These are phyloP conservation scores for Volucella inanis DNA, from an alignment of 2,888 invertebrate genomes.

Conservation along the genomic window DNA sequence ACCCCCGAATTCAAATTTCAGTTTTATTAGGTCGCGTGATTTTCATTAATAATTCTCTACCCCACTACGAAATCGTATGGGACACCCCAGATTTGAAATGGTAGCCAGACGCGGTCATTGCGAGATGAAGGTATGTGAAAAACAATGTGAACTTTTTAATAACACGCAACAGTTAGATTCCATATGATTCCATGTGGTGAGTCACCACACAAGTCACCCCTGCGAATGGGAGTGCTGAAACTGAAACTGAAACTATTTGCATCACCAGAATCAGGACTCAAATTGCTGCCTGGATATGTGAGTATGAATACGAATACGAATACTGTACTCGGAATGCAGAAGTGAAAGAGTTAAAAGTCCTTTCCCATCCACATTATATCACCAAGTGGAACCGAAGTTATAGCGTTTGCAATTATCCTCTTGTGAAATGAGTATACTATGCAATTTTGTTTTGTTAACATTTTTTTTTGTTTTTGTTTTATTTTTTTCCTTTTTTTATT, in stretches of 20 bases:
- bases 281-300: no score
- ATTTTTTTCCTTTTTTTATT: neutral
- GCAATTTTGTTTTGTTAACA: constrained; percentile 36
- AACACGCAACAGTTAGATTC: constrained; percentile 67
- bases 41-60: constrained; percentile 61
- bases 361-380: constrained; percentile 21
- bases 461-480: no score
- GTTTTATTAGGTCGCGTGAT: constrained; percentile 68
- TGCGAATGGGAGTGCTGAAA: neutral
- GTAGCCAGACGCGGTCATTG: constrained; percentile 52
- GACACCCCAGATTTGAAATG: constrained; percentile 60
- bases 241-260: constrained; percentile 3
- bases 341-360: neutral
- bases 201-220: neutral
- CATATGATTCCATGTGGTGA: neutral
- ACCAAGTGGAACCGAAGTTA: constrained; percentile 46
- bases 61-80: constrained; percentile 45
- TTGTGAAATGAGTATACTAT: constrained; percentile 41
- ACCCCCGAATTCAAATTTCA: constrained; percentile 56
- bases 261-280: constrained; percentile 8
- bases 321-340: neutral
- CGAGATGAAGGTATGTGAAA: neutral
- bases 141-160: constrained; percentile 59
- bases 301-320: neutral
- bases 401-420: constrained; percentile 53